A percentile compares a stretch with the other conserved stretches of the same genome.
Conservation (phyloP, 2,113 vertebrate species). For the Rhagologus leucostigma region DNA sequence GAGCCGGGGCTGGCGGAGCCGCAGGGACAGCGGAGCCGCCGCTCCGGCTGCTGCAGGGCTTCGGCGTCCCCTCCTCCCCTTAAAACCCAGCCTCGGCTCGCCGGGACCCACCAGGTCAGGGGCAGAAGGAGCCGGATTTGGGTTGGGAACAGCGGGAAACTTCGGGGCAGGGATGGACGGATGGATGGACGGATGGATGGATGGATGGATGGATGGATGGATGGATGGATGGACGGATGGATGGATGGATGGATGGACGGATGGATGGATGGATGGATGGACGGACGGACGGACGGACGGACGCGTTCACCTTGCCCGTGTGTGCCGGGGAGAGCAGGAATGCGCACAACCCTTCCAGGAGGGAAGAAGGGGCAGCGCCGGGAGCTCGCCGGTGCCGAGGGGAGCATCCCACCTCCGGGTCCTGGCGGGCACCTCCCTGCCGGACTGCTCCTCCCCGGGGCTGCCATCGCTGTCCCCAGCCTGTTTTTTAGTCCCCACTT, state of each 20-base stretch:
- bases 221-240: not conserved
- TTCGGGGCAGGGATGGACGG: not conserved
- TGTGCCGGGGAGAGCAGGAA: not conserved
- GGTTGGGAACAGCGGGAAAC: not conserved
- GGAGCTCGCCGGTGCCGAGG: accelerated
- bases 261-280: accelerated
- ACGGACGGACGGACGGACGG: not conserved
- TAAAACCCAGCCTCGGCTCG: accelerated
- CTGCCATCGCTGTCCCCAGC: not conserved
- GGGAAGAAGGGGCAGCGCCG: accelerated
- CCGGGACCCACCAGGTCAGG: accelerated
- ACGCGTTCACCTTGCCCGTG: accelerated
- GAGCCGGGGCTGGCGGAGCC: not conserved
- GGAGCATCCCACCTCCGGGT: not conserved
- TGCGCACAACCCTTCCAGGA: accelerated
- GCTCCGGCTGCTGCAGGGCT: not conserved
- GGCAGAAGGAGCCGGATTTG: not conserved
- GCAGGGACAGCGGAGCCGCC: not conserved
- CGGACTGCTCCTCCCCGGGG: not conserved
- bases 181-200: not conserved
- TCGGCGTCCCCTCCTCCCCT: not conserved
- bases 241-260: not conserved
- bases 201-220: not conserved
- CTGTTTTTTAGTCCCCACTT: not conserved
- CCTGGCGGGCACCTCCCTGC: not conserved